phyloP scores from a whole-genome alignment of 1,140 invertebrate genomes.

The Nephotettix cincticeps region DNA sequence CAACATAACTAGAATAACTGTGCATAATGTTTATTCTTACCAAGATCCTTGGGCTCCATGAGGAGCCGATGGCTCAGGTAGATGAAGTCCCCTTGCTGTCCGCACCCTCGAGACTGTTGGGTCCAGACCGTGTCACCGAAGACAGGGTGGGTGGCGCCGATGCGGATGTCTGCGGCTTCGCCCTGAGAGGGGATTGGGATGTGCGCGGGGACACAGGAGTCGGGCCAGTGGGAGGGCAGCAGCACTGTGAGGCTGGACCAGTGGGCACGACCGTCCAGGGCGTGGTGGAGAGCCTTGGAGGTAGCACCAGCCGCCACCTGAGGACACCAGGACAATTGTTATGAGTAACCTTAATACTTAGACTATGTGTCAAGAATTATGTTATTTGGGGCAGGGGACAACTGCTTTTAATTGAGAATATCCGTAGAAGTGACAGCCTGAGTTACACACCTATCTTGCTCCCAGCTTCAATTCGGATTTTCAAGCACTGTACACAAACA shows the following conservation, averaged over 20 bases:
- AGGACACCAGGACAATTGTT: slow-evolving; percentile 36
- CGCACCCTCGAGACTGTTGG: slow-evolving; percentile 59
- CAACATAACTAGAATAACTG: too few relatives aligned
- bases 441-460: too few relatives aligned
- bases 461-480: too few relatives aligned
- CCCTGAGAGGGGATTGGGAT: slow-evolving; percentile 47
- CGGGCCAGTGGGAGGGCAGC: slow-evolving; percentile 55
- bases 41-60: slow-evolving; percentile 43
- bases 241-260: slow-evolving; percentile 54
- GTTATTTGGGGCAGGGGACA: neutral
- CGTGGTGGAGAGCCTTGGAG: slow-evolving; percentile 53
- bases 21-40: slow-evolving; percentile 41
- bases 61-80: slow-evolving; percentile 50
- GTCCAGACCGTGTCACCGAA: slow-evolving; percentile 56
- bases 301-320: slow-evolving; percentile 52
- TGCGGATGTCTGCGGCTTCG: slow-evolving; percentile 52
- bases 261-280: slow-evolving; percentile 55
- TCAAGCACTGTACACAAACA: too few relatives aligned
- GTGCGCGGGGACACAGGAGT: slow-evolving; percentile 47
- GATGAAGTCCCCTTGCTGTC: slow-evolving; percentile 58
- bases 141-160: slow-evolving; percentile 52
- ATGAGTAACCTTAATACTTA: too few relatives aligned
- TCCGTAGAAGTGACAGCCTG: too few relatives aligned
- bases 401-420: too few relatives aligned
- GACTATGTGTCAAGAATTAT: too few relatives aligned